Evolutionary conservation across 2,888 invertebrate species (phyloP).

Genomic region (Poecilobothrus nobilitatus): DNA sequence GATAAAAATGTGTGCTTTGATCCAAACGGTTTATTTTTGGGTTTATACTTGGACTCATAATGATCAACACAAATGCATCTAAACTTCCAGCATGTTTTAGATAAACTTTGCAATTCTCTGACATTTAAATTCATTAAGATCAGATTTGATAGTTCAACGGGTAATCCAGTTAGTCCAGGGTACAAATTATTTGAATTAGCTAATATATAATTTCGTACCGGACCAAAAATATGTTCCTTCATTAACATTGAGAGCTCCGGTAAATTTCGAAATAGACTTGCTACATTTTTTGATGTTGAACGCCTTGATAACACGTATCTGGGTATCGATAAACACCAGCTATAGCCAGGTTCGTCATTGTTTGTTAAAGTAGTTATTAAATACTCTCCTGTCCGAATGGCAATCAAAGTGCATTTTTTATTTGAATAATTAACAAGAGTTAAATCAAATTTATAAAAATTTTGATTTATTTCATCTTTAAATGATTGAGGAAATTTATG

Average conservation of each 20-base stretch:
- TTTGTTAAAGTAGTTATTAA: constrained; percentile 35
- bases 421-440: constrained; percentile 12
- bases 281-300: constrained; percentile 28
- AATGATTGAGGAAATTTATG: neutral
- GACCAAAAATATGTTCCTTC: constrained; percentile 49
- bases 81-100: constrained; percentile 17
- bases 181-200: constrained; percentile 31
- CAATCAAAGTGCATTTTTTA: constrained; percentile 26
- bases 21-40: neutral
- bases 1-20: neutral
- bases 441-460: constrained; percentile 14
- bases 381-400: constrained; percentile 35
- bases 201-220: constrained; percentile 50
- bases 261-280: constrained; percentile 36
- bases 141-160: constrained; percentile 32
- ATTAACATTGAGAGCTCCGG: constrained; percentile 46
- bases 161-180: constrained; percentile 42
- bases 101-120: constrained; percentile 17
- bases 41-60: constrained; percentile 10
- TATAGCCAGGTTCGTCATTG: constrained; percentile 29
- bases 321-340: constrained; percentile 35
- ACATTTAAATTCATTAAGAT: constrained; percentile 29
- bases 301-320: constrained; percentile 34
- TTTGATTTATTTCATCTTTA: neutral
- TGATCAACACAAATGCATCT: constrained; percentile 14